A percentile compares a stretch with the other conserved stretches of the same genome.
These are phyloP conservation scores for Philopotamus ludificatus DNA, from an alignment of 1,140 invertebrate species.

Conservation along the genomic window DNA sequence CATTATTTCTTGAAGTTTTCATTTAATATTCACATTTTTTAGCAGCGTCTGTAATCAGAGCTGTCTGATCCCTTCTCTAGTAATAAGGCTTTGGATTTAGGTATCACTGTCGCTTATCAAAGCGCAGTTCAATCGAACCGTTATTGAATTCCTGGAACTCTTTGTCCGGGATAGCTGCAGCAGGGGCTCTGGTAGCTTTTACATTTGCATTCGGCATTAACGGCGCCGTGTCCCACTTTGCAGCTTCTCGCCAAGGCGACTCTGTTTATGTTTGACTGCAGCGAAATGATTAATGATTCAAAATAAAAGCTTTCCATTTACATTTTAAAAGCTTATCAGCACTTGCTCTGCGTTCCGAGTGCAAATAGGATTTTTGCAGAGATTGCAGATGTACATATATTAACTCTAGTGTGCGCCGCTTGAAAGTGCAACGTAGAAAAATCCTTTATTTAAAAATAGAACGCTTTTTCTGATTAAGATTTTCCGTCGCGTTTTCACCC, in stretches of 20 bases:
- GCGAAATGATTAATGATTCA: conserved; percentile 18
- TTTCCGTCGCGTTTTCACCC: no score
- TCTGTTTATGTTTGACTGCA: conserved; percentile 1
- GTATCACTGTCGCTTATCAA: not conserved
- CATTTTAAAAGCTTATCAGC: conserved; percentile 24
- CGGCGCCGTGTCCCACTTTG: no score
- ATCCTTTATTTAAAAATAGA: no score
- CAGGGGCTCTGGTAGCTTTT: not conserved
- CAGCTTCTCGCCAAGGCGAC: not conserved
- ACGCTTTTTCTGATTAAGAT: no score
- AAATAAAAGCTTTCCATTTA: conserved; percentile 22
- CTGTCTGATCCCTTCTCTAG: not conserved
- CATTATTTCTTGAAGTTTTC: no score
- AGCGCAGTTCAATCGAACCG: not conserved
- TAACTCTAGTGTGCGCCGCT: no score
- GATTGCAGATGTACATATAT: no score
- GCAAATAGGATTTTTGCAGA: no score
- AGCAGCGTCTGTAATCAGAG: no score
- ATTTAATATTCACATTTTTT: not conserved
- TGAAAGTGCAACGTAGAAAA: no score
- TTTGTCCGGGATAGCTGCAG: not conserved
- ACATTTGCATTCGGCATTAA: not conserved
- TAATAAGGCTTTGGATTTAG: not conserved
- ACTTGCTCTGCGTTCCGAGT: not conserved
- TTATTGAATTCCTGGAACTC: not conserved